Evolutionary conservation across 2,888 invertebrate species (phyloP).

Genomic region (Isotomurus palustris): DNA sequence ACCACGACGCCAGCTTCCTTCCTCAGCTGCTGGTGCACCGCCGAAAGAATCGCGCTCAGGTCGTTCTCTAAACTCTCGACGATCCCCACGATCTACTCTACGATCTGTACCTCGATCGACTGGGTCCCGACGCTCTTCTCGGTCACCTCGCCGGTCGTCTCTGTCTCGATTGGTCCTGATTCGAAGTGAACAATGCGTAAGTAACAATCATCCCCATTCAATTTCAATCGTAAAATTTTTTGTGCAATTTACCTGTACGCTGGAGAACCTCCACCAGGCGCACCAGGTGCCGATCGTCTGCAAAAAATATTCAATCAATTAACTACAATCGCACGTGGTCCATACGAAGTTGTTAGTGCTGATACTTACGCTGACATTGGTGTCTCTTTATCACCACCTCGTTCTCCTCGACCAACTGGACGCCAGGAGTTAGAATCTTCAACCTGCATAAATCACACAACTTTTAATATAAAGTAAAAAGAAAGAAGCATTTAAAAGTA

Average conservation of each 20-base stretch:
- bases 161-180: too few species aligned
- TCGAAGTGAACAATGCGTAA: too few species aligned
- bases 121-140: conserved; percentile 16
- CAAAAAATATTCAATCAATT: background rate
- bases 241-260: background rate
- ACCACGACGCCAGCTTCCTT: conserved; percentile 29
- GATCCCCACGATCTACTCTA: conserved; percentile 9
- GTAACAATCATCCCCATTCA: background rate
- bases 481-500: background rate
- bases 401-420: conserved; percentile 23
- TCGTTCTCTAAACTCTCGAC: conserved; percentile 3
- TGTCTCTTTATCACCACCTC: conserved; percentile 37
- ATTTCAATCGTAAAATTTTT: background rate
- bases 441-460: background rate
- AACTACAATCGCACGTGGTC: background rate
- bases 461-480: background rate
- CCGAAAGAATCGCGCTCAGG: background rate
- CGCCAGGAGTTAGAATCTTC: conserved; percentile 17
- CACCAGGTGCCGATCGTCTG: background rate
- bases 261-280: background rate
- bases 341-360: too few species aligned
- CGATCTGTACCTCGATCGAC: conserved; percentile 18
- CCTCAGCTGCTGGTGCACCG: conserved; percentile 7
- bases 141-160: conserved; percentile 11
- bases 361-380: too few species aligned